Percentiles rank a stretch among this genome's conserved stretches.
These are phyloP conservation scores for Catostomus latipinnis DNA, from an alignment of 2,797 vertebrate genomes.

Conservation along the genomic window DNA sequence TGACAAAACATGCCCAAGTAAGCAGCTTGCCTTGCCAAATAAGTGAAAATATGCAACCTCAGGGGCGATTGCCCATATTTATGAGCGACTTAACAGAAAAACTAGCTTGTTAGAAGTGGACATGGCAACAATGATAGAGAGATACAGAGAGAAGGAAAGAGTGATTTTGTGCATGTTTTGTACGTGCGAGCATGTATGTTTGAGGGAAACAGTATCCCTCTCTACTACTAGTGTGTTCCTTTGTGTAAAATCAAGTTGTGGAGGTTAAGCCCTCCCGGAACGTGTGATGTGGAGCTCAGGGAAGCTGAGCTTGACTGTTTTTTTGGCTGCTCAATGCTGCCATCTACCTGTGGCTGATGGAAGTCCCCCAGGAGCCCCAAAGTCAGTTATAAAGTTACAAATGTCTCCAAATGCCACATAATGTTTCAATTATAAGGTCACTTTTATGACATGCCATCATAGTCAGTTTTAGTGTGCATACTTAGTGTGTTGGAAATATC, in stretches of 20 bases:
- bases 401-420: slow-evolving; percentile 46
- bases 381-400: slow-evolving; percentile 54
- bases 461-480: neutral
- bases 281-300: neutral
- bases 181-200: neutral
- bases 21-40: too few relatives aligned
- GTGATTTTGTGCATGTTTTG: neutral
- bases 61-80: too few relatives aligned
- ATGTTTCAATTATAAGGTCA: slow-evolving; percentile 30
- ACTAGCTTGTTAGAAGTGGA: too few relatives aligned
- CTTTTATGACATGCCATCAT: slow-evolving; percentile 14
- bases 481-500: neutral
- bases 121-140: too few relatives aligned
- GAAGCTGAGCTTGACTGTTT: neutral
- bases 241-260: slow-evolving; percentile 44
- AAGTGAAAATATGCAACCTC: too few relatives aligned
- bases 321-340: slow-evolving; percentile 75
- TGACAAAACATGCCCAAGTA: too few relatives aligned
- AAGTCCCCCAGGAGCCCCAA: slow-evolving; percentile 37
- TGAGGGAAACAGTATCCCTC: too few relatives aligned
- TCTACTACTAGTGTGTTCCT: slow-evolving; percentile 44
- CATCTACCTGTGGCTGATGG: slow-evolving; percentile 72
- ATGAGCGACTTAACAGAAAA: too few relatives aligned
- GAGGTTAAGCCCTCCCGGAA: slow-evolving; percentile 35
- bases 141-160: neutral